phyloP scores from a whole-genome alignment of 2,888 invertebrate species.

The Allolobophora icterica region DNA sequence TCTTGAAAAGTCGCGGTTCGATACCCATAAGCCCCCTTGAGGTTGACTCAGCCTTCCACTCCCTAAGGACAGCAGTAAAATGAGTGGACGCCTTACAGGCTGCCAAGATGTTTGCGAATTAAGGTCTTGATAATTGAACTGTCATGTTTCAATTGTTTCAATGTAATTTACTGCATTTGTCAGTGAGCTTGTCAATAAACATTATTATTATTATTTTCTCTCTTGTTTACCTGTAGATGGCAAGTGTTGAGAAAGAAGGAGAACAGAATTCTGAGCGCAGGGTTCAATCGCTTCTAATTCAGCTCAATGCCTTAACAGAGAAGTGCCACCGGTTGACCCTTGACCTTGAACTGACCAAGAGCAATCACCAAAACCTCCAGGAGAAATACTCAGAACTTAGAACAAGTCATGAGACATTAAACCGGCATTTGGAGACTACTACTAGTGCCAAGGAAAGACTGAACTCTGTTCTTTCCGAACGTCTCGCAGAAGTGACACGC shows the following conservation, averaged over 20 bases:
- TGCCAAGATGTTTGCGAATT: no score
- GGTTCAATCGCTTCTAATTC: constrained; percentile 50
- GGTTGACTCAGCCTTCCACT: no score
- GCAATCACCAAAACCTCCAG: constrained; percentile 44
- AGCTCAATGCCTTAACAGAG: constrained; percentile 56
- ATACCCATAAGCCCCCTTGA: no score
- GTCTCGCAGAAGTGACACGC: constrained; percentile 43
- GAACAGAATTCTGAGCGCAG: constrained; percentile 42
- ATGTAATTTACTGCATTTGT: no score
- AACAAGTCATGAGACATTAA: constrained; percentile 9
- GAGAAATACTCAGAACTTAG: constrained; percentile 51
- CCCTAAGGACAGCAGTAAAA: no score
- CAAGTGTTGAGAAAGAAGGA: constrained; percentile 53
- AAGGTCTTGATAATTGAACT: no score
- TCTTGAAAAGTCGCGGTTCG: no score
- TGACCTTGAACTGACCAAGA: constrained; percentile 51
- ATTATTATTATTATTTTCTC: no score
- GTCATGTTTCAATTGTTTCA: no score
- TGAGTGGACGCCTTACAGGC: no score
- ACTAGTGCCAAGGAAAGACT: constrained; percentile 53
- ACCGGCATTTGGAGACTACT: constrained; percentile 49
- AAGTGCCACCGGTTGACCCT: constrained; percentile 53
- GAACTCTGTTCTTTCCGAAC: constrained; percentile 52
- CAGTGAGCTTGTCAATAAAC: no score
- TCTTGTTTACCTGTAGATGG: constrained; percentile 33